phyloP scores from a whole-genome alignment of 2,888 invertebrate genomes.

The Cataglyphis cursor region DNA sequence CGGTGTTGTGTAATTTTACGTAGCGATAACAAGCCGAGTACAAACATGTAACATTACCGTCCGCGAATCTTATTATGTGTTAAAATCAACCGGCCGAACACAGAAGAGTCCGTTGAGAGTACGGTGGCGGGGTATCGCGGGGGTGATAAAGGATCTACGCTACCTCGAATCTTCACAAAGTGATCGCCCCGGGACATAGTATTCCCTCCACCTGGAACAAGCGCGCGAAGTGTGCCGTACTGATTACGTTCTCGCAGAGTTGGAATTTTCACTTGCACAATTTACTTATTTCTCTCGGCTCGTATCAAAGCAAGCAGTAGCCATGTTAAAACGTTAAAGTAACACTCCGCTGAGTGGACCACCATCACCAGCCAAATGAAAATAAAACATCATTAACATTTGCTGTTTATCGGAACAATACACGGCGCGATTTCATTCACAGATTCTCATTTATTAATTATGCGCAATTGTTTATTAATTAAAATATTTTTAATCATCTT shows the following conservation, averaged over 20 bases:
- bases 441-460: constrained; percentile 26
- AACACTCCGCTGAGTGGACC: constrained; percentile 38
- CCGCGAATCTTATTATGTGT: constrained; percentile 57
- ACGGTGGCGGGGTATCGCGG: constrained; percentile 36
- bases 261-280: constrained; percentile 65
- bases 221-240: constrained; percentile 59
- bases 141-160: constrained; percentile 65
- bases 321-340: constrained; percentile 56
- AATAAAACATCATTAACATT: constrained; percentile 27
- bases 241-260: constrained; percentile 66
- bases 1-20: constrained; percentile 55
- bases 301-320: constrained; percentile 56
- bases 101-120: constrained; percentile 34
- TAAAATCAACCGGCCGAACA: constrained; percentile 52
- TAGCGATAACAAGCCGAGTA: constrained; percentile 52
- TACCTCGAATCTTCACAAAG: constrained; percentile 74
- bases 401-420: constrained; percentile 41
- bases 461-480: not conserved
- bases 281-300: constrained; percentile 60
- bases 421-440: constrained; percentile 15
- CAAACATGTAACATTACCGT: constrained; percentile 46
- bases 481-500: not conserved
- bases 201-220: constrained; percentile 64
- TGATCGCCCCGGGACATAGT: constrained; percentile 73
- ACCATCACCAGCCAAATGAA: constrained; percentile 35